These are phyloP conservation scores for Hyperoodon ampullatus DNA, from an alignment of 2,113 vertebrate species.

Conservation along the genomic window DNA sequence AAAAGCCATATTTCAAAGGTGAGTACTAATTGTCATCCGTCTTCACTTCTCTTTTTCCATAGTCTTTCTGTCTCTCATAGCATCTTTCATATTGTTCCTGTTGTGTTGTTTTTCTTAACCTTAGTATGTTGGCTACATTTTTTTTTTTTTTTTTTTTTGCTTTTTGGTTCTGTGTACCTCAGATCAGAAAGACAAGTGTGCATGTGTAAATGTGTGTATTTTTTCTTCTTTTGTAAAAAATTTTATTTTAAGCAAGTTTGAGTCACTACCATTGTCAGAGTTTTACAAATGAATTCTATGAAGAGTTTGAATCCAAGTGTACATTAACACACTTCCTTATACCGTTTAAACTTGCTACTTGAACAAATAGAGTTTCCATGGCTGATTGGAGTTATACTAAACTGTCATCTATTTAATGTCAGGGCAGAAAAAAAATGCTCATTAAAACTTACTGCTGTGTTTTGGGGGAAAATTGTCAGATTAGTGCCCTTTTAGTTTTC, in stretches of 20 bases:
- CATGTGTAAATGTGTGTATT: neutral
- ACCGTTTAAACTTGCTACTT: neutral
- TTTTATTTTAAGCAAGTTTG: neutral
- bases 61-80: neutral
- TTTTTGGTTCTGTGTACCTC: neutral
- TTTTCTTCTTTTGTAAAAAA: neutral
- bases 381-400: conserved; percentile 20
- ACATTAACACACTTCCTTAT: neutral
- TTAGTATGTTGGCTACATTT: neutral
- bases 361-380: neutral
- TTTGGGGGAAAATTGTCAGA: neutral
- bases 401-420: neutral
- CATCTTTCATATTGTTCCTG: neutral
- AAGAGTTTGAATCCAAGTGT: neutral
- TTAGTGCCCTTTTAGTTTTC: neutral
- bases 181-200: neutral
- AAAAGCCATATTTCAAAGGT: neutral
- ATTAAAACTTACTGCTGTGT: neutral
- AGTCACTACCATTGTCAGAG: neutral
- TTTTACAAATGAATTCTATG: conserved; percentile 8
- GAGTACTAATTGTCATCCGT: neutral
- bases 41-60: neutral
- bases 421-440: neutral
- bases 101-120: neutral
- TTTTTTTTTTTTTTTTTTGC: neutral